Conservation (phyloP, 1,140 invertebrate species). For the Drosophila setifemur region DNA sequence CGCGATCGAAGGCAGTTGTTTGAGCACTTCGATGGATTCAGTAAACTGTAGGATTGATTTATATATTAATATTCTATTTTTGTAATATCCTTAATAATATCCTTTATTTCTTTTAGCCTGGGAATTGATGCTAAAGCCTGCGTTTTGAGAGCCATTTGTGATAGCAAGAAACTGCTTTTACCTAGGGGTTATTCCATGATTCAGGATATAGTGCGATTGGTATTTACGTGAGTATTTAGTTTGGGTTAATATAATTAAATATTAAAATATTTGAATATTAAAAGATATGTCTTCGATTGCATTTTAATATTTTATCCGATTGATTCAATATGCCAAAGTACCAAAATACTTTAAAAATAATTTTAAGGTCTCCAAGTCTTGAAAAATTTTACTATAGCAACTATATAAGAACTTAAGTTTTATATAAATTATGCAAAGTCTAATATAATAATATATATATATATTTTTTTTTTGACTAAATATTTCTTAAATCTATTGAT, state of each 20-base stretch:
- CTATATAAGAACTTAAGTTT: too few relatives aligned
- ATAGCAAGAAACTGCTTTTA: conserved; percentile 63
- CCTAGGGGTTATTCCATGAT: conserved; percentile 74
- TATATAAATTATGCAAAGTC: too few relatives aligned
- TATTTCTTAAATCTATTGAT: too few relatives aligned
- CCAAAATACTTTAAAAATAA: too few relatives aligned
- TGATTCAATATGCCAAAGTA: too few relatives aligned
- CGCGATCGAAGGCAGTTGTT: conserved; percentile 72
- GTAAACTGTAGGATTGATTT: conserved; percentile 48
- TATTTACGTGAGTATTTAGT: conserved; percentile 61
- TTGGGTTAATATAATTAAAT: too few relatives aligned
- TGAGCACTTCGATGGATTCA: conserved; percentile 61
- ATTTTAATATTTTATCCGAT: neutral
- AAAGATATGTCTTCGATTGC: too few relatives aligned
- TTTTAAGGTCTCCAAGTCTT: too few relatives aligned
- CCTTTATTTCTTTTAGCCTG: conserved; percentile 24
- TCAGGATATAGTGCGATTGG: conserved; percentile 67
- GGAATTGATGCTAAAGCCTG: conserved; percentile 66
- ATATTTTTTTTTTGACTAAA: too few relatives aligned
- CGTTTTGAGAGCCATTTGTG: conserved; percentile 71
- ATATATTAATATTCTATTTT: neutral
- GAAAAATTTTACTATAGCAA: too few relatives aligned
- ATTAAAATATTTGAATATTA: neutral
- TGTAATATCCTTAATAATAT: too few relatives aligned
- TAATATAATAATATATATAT: too few relatives aligned